These are phyloP conservation scores for Pandemis heparana DNA, from an alignment of 2,888 invertebrate species.

Conservation along the genomic window DNA sequence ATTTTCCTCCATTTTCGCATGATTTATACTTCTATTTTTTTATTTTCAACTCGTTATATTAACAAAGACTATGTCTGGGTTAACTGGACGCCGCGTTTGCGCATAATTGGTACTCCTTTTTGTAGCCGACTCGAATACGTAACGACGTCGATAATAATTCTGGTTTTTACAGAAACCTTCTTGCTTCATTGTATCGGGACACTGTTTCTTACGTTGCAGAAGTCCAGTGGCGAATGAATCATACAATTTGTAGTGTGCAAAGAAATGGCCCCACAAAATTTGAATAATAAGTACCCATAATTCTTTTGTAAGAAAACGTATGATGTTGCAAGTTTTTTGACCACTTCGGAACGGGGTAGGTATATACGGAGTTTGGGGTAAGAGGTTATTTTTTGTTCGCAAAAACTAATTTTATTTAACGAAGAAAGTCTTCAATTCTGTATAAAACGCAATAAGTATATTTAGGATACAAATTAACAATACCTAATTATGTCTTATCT, in stretches of 20 bases:
- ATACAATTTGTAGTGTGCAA: constrained; percentile 17
- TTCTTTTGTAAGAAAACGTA: background rate
- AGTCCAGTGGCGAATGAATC: constrained; percentile 32
- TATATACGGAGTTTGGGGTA: too few relatives aligned
- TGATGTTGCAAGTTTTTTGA: too few relatives aligned
- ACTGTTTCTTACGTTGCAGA: constrained; percentile 34
- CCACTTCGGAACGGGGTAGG: too few relatives aligned
- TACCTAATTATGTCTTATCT: too few relatives aligned
- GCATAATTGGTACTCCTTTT: constrained; percentile 81
- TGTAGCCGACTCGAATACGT: constrained; percentile 74
- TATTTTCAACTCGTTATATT: constrained; percentile 68
- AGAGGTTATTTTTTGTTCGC: too few relatives aligned
- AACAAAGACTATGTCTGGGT: constrained; percentile 68
- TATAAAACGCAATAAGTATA: too few relatives aligned
- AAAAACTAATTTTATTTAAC: too few relatives aligned
- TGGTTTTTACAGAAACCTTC: constrained; percentile 63
- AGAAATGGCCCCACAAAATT: constrained; percentile 3
- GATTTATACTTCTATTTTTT: constrained; percentile 57
- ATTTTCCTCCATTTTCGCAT: constrained; percentile 72
- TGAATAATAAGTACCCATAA: background rate
- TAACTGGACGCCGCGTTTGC: constrained; percentile 77
- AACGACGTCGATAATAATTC: constrained; percentile 73
- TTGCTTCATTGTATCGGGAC: constrained; percentile 41
- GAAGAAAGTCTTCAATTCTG: too few relatives aligned
- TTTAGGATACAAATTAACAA: too few relatives aligned